phyloP scores from a whole-genome alignment of 2,797 vertebrate species.

The Rhinoraja longicauda region DNA sequence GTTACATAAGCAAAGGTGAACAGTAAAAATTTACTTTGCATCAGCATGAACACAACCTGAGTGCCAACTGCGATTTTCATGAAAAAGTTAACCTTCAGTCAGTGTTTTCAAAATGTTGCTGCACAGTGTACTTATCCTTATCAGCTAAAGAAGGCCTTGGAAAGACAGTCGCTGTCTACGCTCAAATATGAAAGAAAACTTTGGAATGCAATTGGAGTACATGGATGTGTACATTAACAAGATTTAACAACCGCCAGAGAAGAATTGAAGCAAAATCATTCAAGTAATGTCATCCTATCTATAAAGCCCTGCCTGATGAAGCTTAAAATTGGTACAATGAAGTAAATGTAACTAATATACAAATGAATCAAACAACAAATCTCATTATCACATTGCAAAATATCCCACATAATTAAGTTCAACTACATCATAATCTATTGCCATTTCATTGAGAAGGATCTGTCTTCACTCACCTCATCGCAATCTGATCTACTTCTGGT shows the following conservation, averaged over 20 bases:
- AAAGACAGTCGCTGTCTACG: too few relatives aligned
- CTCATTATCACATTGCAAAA: not conserved
- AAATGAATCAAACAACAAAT: not conserved
- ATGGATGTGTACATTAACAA: not conserved
- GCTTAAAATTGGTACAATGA: not conserved
- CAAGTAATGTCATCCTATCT: not conserved
- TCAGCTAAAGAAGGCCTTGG: too few relatives aligned
- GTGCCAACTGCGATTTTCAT: too few relatives aligned
- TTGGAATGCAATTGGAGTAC: too few relatives aligned
- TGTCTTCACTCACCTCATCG: too few relatives aligned
- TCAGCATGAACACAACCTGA: not conserved
- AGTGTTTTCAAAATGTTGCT: too few relatives aligned
- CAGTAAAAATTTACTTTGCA: not conserved
- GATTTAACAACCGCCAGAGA: not conserved
- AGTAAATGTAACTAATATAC: not conserved
- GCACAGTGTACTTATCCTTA: too few relatives aligned
- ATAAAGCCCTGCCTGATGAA: not conserved
- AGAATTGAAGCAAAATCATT: not conserved
- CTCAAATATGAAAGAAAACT: too few relatives aligned
- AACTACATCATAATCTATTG: not conserved
- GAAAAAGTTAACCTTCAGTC: too few relatives aligned
- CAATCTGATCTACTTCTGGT: conserved; percentile 44
- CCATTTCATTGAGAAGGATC: not conserved
- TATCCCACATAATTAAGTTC: not conserved
- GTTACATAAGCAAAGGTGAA: not conserved